Evolutionary conservation across 1,140 invertebrate genomes (phyloP), one percentile per base, ranked within the genome.

Genomic region (Chymomyza costata): DNA sequence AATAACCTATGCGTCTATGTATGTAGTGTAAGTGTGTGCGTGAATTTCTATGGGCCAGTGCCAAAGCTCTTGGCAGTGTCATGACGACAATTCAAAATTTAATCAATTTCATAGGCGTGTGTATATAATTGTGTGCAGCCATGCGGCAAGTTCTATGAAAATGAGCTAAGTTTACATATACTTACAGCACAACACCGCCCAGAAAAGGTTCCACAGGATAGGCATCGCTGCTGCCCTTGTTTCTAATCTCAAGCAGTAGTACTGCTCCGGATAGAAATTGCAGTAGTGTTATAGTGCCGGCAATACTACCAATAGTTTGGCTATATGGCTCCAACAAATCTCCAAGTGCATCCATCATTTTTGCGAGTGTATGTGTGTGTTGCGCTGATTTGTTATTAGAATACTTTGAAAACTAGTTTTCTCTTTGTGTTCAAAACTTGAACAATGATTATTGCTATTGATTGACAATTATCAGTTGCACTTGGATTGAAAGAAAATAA

Each of bases 181-280:
- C 74, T 80, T 63, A 94, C 93, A 94, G 89, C 60, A 90, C 89
- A 69, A 92, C 68, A 85, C 92, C 92, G 32, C 92, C 92, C 31
- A 93, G 63, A 86, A 94, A 93, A 1, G 92, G 91, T 73, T 90
- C 90, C 18, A 91, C 85, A 40, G 90, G 88, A 47, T 90, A 87
- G 53, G 89, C 89, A 58, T 88, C 85, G 7, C 92, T 90, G 66
- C 86, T 88, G 17, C 88, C 88, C 70, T 91, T 90, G 60, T 90
- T 89, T 19, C 90, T 88, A 52, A 93, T 92, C 56, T 92, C 90
- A 66, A 89, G 90, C 73, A 92, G 91, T 14, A 93, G 87, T 65
- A 92, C 88, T 10, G 84, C 82, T 41, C 90, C 90, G 28, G 90
- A 89, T 71, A 92, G 89, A 82, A 91, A 90, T 81, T 92, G 90